Conservation (phyloP, 1,140 invertebrate genomes). For the Pararge aegeria region DNA sequence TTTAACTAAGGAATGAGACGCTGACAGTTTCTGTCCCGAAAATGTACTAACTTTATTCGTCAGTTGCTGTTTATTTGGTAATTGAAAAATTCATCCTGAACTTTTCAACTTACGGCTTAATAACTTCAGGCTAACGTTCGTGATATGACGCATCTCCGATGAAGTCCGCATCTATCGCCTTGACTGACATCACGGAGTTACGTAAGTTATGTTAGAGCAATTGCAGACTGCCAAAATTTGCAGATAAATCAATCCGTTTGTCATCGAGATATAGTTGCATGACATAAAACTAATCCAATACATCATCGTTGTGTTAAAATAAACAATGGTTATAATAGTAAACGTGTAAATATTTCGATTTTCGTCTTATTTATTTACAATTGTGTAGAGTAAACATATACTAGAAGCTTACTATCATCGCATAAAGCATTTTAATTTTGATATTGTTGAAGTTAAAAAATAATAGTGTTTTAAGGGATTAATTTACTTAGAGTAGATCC, state of each 20-base stretch:
- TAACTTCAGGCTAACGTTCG: not conserved
- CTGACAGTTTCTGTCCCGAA: too few relatives aligned
- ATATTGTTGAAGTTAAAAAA: too few relatives aligned
- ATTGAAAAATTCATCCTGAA: too few relatives aligned
- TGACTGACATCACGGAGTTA: constrained; percentile 48
- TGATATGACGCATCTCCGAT: constrained; percentile 43
- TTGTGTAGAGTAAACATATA: too few relatives aligned
- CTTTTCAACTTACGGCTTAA: not conserved
- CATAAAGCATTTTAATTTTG: too few relatives aligned
- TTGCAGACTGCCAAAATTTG: constrained; percentile 55
- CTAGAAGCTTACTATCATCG: not conserved
- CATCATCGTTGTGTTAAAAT: constrained; percentile 40
- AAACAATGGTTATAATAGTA: constrained; percentile 13
- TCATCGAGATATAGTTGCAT: constrained; percentile 41
- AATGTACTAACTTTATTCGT: too few relatives aligned
- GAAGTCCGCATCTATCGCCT: constrained; percentile 42
- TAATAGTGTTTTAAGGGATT: too few relatives aligned
- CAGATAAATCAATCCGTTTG: constrained; percentile 59
- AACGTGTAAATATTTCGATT: not conserved
- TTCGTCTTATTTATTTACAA: too few relatives aligned
- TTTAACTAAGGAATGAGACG: too few relatives aligned
- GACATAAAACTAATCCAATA: constrained; percentile 31
- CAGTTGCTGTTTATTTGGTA: too few relatives aligned
- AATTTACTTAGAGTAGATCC: too few relatives aligned
- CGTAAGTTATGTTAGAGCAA: constrained; percentile 53